Percentiles rank a stretch among this genome's conserved stretches.
Conservation (phyloP, 1,140 invertebrate species). For the Trachelipus rathkii region DNA sequence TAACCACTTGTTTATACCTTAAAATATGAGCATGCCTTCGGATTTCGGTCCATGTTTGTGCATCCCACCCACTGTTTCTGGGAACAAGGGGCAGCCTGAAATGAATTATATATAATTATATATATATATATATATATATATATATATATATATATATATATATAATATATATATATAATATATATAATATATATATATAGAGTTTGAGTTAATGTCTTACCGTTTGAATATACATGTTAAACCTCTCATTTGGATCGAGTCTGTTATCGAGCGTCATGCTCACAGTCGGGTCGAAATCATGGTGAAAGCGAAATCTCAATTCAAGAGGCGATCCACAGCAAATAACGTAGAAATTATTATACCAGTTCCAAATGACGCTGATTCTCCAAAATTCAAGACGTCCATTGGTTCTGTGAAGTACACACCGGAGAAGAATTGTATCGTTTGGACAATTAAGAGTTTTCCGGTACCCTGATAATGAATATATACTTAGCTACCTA, state of each 20-base stretch:
- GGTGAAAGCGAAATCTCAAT: slow-evolving; percentile 99
- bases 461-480: slow-evolving; percentile 85
- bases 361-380: slow-evolving; percentile 95
- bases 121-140: no score
- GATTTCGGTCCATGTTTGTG: no score
- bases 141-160: no score
- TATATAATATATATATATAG: no score
- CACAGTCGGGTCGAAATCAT: slow-evolving; percentile 98
- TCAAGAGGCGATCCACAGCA: slow-evolving; percentile 94
- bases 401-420: slow-evolving; percentile 97
- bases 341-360: slow-evolving; percentile 99
- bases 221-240: slow-evolving; percentile 63
- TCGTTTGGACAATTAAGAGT: slow-evolving; percentile 99
- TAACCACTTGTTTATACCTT: no score
- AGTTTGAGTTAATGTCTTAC: no score
- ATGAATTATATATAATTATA: no score
- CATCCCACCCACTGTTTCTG: no score
- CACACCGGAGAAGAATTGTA: slow-evolving; percentile 93
- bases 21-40: no score
- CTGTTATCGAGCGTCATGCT: slow-evolving; percentile 94
- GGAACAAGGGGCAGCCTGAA: no score
- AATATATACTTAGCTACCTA: no score
- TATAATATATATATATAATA: no score
- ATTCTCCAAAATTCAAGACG: slow-evolving; percentile 98
- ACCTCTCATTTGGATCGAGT: slow-evolving; percentile 99